A percentile compares a stretch with the other conserved stretches of the same genome.
phyloP scores from a whole-genome alignment of 2,113 vertebrate genomes.

The Albula goreensis region DNA sequence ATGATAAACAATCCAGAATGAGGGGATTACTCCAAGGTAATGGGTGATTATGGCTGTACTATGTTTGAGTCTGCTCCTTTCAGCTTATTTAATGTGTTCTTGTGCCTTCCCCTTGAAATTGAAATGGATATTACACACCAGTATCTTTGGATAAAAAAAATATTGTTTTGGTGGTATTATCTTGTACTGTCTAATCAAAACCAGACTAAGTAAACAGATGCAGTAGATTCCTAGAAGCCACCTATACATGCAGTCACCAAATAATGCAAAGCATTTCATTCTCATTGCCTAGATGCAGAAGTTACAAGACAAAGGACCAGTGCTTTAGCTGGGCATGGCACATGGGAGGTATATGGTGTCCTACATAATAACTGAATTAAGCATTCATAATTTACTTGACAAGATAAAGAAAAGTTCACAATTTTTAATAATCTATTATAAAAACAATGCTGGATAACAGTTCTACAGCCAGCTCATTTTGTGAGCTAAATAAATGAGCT shows the following conservation, averaged over 20 bases:
- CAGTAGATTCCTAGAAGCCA: background rate
- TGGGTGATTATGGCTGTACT: background rate
- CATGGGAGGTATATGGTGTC: background rate
- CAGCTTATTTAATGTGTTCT: background rate
- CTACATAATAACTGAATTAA: background rate
- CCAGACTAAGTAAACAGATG: background rate
- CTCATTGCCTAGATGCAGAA: background rate
- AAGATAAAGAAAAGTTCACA: background rate
- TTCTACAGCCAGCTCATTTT: too few relatives aligned
- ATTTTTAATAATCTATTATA: background rate
- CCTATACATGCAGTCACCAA: background rate
- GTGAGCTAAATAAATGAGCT: too few relatives aligned
- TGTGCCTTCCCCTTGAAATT: background rate
- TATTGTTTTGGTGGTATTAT: background rate
- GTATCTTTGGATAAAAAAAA: background rate
- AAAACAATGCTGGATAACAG: background rate
- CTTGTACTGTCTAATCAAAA: background rate
- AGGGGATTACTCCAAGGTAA: background rate
- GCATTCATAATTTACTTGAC: background rate
- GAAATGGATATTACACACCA: background rate
- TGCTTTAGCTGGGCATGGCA: background rate
- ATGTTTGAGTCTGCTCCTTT: background rate
- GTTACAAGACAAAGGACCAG: background rate
- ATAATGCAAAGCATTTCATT: background rate
- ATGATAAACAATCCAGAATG: background rate